Conservation (phyloP, 2,113 vertebrate species). For the Balaeniceps rex region DNA sequence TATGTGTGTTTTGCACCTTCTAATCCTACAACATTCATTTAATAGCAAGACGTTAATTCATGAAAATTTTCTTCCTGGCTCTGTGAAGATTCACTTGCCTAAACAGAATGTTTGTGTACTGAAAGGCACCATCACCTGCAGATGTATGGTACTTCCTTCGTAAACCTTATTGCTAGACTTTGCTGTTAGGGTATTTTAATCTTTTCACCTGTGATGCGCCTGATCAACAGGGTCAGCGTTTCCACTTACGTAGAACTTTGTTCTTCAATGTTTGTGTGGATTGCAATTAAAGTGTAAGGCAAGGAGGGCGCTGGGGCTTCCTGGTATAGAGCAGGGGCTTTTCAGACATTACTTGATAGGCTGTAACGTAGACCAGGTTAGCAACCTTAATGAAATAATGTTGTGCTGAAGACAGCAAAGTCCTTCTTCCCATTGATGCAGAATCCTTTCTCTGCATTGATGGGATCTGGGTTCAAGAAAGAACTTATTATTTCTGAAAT, state of each 20-base stretch:
- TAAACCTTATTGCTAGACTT: background rate
- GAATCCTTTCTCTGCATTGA: background rate
- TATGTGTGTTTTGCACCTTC: background rate
- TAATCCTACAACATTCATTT: background rate
- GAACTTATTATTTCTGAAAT: slow-evolving; percentile 58
- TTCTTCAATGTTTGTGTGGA: background rate
- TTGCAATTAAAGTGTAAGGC: background rate
- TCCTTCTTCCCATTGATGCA: background rate
- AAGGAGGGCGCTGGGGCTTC: background rate
- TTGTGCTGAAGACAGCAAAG: background rate
- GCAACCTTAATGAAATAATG: background rate
- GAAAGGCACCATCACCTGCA: background rate
- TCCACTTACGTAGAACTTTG: background rate
- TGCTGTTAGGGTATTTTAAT: background rate
- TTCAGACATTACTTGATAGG: background rate
- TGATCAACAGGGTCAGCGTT: background rate
- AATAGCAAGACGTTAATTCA: background rate
- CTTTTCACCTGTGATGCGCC: background rate
- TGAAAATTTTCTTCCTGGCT: background rate
- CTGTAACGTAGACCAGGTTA: background rate
- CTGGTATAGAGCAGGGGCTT: background rate
- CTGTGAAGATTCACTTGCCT: background rate
- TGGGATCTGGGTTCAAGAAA: slow-evolving; percentile 12
- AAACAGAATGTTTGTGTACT: background rate
- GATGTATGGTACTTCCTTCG: background rate